These are phyloP conservation scores for Idris sp. DNA, from an alignment of 1,140 invertebrate species.

Conservation along the genomic window DNA sequence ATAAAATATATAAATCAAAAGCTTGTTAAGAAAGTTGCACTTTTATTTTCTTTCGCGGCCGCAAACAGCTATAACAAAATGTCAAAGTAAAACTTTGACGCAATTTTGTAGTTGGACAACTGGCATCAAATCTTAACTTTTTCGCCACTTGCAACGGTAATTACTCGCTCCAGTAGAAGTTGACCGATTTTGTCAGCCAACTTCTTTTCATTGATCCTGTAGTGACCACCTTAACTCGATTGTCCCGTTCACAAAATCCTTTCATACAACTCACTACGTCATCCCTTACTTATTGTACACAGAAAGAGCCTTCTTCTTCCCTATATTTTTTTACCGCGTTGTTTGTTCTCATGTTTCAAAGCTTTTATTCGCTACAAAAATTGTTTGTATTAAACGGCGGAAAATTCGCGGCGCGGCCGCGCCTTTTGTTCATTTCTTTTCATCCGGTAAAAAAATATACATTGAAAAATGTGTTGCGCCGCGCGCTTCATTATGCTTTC, in stretches of 20 bases:
- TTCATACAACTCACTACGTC: conserved; percentile 1
- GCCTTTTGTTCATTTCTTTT: conserved; percentile 7
- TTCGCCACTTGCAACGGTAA: conserved; percentile 42
- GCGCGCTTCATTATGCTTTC: conserved; percentile 52
- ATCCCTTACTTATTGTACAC: too few species aligned
- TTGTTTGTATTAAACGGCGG: conserved; percentile 15
- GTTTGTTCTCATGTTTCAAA: too few species aligned
- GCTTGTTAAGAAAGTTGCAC: conserved; percentile 28
- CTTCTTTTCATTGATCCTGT: conserved; percentile 19
- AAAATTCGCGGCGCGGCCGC: conserved; percentile 19
- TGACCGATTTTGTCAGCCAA: conserved; percentile 43
- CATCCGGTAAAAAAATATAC: not conserved
- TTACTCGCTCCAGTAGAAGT: conserved; percentile 47
- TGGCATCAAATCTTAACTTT: conserved; percentile 53
- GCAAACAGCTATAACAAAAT: conserved; percentile 12
- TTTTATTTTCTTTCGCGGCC: conserved; percentile 36
- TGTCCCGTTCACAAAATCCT: conserved; percentile 13
- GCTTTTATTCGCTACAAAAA: conserved; percentile 4
- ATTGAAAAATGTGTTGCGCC: conserved; percentile 25
- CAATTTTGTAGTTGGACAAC: conserved; percentile 46
- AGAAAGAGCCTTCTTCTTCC: too few species aligned
- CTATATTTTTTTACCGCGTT: too few species aligned
- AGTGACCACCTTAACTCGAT: conserved; percentile 36
- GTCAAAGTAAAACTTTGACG: conserved; percentile 59
- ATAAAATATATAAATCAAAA: conserved; percentile 10